These are phyloP conservation scores for Parazoanthus swiftii DNA, from an alignment of 92 coral and sea anemone species.

Conservation along the genomic window DNA sequence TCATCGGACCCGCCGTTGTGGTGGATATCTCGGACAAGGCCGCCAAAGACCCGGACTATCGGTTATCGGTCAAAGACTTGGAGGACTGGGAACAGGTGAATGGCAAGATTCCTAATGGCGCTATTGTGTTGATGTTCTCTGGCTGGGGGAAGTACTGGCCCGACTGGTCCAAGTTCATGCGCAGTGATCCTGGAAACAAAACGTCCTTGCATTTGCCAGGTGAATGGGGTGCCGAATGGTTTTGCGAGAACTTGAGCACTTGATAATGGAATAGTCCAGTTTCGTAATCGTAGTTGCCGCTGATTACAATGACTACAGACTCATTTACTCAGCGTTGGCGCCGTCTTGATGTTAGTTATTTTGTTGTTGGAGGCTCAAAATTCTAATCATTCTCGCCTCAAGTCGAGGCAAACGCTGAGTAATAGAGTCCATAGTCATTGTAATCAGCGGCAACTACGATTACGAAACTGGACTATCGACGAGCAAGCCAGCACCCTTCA, in stretches of 20 bases:
- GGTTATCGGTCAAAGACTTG: background rate
- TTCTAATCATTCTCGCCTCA: too few relatives aligned
- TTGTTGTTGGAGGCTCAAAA: too few relatives aligned
- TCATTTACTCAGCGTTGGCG: too few relatives aligned
- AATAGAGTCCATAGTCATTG: too few relatives aligned
- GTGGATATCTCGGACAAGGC: slow-evolving; percentile 41
- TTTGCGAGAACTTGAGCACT: background rate
- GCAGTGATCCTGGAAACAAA: background rate
- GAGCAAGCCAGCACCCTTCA: too few relatives aligned
- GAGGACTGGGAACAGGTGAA: background rate
- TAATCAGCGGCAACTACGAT: too few relatives aligned
- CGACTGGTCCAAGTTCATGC: slow-evolving; percentile 11
- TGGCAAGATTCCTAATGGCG: background rate
- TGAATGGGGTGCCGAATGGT: background rate
- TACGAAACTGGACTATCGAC: too few relatives aligned
- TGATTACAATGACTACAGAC: too few relatives aligned
- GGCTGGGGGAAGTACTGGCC: slow-evolving; percentile 50
- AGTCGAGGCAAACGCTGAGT: too few relatives aligned
- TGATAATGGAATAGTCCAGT: too few relatives aligned
- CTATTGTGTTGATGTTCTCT: background rate
- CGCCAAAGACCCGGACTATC: slow-evolving; percentile 23
- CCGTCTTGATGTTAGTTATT: too few relatives aligned
- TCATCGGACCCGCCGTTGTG: background rate
- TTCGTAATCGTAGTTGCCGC: too few relatives aligned
- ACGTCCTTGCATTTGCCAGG: background rate